These are phyloP conservation scores for Drosophila elegans DNA, from an alignment of 1,140 invertebrate genomes.

Conservation along the genomic window DNA sequence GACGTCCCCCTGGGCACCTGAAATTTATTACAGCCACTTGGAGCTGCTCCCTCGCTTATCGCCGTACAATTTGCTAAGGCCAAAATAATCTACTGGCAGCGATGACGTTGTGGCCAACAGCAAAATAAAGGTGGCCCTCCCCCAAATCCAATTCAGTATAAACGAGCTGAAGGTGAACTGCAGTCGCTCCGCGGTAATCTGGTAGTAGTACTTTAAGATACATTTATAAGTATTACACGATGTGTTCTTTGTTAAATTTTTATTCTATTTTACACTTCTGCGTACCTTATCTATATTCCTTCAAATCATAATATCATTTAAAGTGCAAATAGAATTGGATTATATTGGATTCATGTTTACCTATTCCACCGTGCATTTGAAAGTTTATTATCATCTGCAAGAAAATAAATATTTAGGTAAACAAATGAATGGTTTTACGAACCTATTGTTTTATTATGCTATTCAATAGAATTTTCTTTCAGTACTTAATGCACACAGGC, in stretches of 20 bases:
- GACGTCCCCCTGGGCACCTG: slow-evolving; percentile 15
- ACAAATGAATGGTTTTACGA: too few species aligned
- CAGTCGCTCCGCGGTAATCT: slow-evolving; percentile 6
- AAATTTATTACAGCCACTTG: slow-evolving; percentile 56
- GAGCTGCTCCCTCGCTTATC: slow-evolving; percentile 35
- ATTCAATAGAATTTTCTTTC: neutral
- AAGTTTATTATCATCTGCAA: neutral
- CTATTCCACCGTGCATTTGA: too few species aligned
- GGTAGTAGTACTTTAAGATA: neutral
- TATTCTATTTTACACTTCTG: too few species aligned
- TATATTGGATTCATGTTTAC: too few species aligned
- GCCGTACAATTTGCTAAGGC: slow-evolving; percentile 32
- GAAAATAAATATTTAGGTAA: too few species aligned
- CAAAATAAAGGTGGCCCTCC: neutral
- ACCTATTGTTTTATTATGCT: neutral
- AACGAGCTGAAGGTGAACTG: slow-evolving; percentile 7
- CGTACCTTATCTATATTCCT: too few species aligned
- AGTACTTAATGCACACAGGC: neutral
- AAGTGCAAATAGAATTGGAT: too few species aligned
- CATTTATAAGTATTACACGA: neutral
- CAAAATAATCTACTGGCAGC: slow-evolving; percentile 38
- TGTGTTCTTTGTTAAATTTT: neutral
- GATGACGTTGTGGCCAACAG: slow-evolving; percentile 25
- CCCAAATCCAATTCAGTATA: slow-evolving; percentile 5
- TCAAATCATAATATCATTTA: too few species aligned